Evolutionary conservation across 1,140 invertebrate genomes (phyloP).

Genomic region (Philotrypesis tridentata): DNA sequence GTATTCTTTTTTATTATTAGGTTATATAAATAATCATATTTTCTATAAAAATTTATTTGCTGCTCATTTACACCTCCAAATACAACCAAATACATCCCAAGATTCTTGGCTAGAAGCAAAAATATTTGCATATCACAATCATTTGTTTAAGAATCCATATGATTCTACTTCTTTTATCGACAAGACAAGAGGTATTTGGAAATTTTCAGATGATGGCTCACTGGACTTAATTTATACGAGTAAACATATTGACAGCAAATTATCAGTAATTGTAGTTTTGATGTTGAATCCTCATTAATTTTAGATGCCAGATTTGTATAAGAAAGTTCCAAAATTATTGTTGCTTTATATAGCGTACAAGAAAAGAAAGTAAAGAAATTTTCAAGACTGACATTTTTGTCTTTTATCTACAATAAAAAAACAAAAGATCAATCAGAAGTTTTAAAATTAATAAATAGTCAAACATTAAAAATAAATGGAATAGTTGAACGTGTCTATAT

Average conservation of each 20-base stretch:
- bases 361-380: constrained; percentile 62
- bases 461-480: constrained; percentile 69
- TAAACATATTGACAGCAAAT: constrained; percentile 39
- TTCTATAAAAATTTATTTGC: too few species aligned
- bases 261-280: constrained; percentile 48
- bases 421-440: neutral
- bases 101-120: constrained; percentile 67
- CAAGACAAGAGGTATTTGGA: constrained; percentile 61
- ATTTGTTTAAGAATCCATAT: constrained; percentile 67
- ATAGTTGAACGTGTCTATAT: constrained; percentile 74
- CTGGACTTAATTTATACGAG: constrained; percentile 54
- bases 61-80: too few species aligned
- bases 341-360: constrained; percentile 59
- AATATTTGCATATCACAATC: constrained; percentile 71
- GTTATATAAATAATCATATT: too few species aligned
- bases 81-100: constrained; percentile 60
- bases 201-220: constrained; percentile 51
- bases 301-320: constrained; percentile 62
- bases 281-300: constrained; percentile 62
- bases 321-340: constrained; percentile 54
- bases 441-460: constrained; percentile 52
- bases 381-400: constrained; percentile 56
- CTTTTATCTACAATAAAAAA: constrained; percentile 45
- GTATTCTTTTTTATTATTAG: too few species aligned
- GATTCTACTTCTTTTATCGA: constrained; percentile 69